phyloP scores from a whole-genome alignment of 2,113 vertebrate species.

The Aptenodytes forsteri region DNA sequence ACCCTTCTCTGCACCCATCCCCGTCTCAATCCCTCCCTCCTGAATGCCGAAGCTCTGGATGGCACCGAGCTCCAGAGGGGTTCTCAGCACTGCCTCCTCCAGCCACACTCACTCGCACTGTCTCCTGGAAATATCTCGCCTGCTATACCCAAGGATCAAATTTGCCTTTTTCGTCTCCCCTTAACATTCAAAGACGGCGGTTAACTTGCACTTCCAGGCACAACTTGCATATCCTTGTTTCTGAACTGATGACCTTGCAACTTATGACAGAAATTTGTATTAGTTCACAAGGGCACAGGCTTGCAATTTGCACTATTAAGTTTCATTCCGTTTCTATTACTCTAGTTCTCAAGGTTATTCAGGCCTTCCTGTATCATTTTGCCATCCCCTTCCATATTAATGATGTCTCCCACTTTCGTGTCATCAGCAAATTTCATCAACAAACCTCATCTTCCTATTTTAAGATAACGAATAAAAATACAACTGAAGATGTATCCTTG shows the following conservation, averaged over 20 bases:
- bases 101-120: accelerated
- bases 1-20: not conserved
- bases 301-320: constrained; percentile 20
- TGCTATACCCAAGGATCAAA: not conserved
- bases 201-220: not conserved
- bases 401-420: not conserved
- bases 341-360: constrained; percentile 15
- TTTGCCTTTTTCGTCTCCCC: not conserved
- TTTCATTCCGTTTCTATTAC: constrained; percentile 6
- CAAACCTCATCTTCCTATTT: not conserved
- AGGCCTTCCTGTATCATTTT: constrained; percentile 3
- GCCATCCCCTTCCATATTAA: constrained; percentile 19
- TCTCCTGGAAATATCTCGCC: not conserved
- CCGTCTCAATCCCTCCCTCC: not conserved
- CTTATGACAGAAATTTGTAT: constrained; percentile 30
- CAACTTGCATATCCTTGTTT: not conserved
- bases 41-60: accelerated
- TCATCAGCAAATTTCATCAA: constrained; percentile 47
- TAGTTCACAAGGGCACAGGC: not conserved
- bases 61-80: not conserved
- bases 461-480: constrained; percentile 25
- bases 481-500: not conserved
- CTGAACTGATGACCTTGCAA: constrained; percentile 7
- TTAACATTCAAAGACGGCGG: not conserved
- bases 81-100: not conserved